Base-by-base conservation (phyloP, 2,797 vertebrate genomes). In the Xenops minutus region DNA sequence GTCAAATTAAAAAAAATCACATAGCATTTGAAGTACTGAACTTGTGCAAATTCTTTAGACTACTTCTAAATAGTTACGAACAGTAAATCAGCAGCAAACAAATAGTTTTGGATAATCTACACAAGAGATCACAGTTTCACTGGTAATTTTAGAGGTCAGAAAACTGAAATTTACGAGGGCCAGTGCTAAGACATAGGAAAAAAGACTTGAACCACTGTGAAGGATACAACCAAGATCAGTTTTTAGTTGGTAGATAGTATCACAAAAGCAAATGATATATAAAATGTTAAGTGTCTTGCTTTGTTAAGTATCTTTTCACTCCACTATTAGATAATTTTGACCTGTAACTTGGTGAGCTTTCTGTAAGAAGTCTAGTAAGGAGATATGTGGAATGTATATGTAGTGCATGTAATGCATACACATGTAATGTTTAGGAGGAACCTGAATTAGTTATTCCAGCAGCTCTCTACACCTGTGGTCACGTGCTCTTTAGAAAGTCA, bases 381-480 rank as follows among this genome's bases (percentile, higher is more conserved):
- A 49, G 10, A 17, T 44, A 26, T 32, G 32, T 77, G 7, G 55
- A 41, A 52, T 23, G 19, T 54, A 2, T 32, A 9, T n/a, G 16
- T 63, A 63, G 34, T 64, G 13, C 46, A 3, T 23, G 26, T 66
- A 58, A 49, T 69, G 34, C 32, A 12, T 52, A 5, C 8, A 20
- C 4, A 4, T 22, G 10, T 30, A 37, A 30, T n/a, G 16, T 44
- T 8, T 52, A 44, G 22, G n/a, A 72, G 78, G 21, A 80, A 14
- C n/a, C 32, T 62, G 34, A 41, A 54, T 44, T 54, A 26, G 18
- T 18, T 69, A 1, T 36, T 74, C 51, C 20, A 74, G 27, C 52
- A 75, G 21, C 30, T 66, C n/a, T 78, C 32, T 73, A 3, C 1
- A 8, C 8, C 27, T 1, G 0, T 76, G 74, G 8, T 44, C 14